phyloP scores from a whole-genome alignment of 2,797 vertebrate genomes.

The Tachyglossus aculeatus region DNA sequence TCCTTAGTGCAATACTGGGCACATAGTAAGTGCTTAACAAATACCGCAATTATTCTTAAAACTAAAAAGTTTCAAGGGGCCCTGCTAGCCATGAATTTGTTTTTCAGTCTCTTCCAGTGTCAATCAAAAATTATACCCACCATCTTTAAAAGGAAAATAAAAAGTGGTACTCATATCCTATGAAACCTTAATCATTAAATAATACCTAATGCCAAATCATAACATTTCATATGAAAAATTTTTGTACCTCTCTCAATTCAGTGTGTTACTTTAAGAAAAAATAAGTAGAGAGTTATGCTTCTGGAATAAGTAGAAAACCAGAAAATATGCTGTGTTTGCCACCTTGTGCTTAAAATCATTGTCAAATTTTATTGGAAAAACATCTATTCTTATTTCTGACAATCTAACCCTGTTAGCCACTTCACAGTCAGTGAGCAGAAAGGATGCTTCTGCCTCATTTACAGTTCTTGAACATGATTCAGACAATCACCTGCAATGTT shows the following conservation, averaged over 20 bases:
- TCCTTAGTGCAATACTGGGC: too few relatives aligned
- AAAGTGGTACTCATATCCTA: not conserved
- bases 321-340: constrained; percentile 41
- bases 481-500: constrained; percentile 89
- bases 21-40: too few relatives aligned
- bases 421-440: constrained; percentile 80
- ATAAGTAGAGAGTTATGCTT: constrained; percentile 35
- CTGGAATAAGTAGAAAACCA: constrained; percentile 28
- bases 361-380: constrained; percentile 70
- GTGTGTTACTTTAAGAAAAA: constrained; percentile 17
- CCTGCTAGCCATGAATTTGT: not conserved
- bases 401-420: constrained; percentile 72
- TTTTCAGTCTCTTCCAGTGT: not conserved
- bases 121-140: not conserved
- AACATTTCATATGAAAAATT: not conserved
- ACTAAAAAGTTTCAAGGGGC: not conserved
- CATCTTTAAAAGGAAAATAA: too few relatives aligned
- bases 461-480: constrained; percentile 83
- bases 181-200: not conserved
- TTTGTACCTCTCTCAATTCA: not conserved
- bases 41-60: too few relatives aligned
- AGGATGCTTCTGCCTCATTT: constrained; percentile 85
- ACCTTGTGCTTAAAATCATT: constrained; percentile 58
- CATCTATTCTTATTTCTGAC: constrained; percentile 81
- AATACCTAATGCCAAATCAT: not conserved